Evolutionary conservation across 2,888 invertebrate species (phyloP), one percentile per base, ranked within the genome.

Genomic region (Polietes domitor): DNA sequence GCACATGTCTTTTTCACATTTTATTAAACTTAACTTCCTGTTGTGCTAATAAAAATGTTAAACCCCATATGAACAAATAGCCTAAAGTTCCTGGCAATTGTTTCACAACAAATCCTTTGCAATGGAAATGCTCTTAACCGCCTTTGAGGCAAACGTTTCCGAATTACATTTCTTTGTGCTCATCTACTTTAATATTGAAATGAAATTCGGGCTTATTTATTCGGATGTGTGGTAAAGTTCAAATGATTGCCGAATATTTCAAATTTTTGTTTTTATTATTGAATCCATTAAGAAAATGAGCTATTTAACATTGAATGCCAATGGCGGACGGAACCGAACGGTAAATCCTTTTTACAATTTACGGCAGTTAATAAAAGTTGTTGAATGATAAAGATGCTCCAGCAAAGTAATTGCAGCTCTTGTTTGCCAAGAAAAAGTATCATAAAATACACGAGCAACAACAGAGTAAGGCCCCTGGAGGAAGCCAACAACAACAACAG

Each of bases 281-380:
- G 83, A 83, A 83, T 85, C 83, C 85, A 83, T 85, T 85, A 83
- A 72, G 77, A 77, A 85, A 85, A 85, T 85, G 85, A 85, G 77
- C 75, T 78, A 81, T 81, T 77, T 77, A 85, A 76, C 58, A 82
- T 78, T 65, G 75, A 26, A 65, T 55, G 83, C 75, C 68, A 77
- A 80, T 80, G 80, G 72, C 72, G 77, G 75, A 80, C 75, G 80
- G 70, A 80, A 80, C 68, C 72, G 77, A 72, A 80, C 75, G 80
- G 70, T 82, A 80, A 82, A 85, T 84, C 81, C 84, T 80, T 73
- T 79, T 77, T 77, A 74, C 72, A 82, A 80, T 85, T 85, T 80
- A 82, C 82, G 79, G 77, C 82, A 85, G 82, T 85, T 85, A 85
- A 85, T 83, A 85, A 85, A 83, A 85, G 77, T 80, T 79, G 78